Conservation (phyloP, 2,888 invertebrate genomes). For the Heliconius erato region DNA sequence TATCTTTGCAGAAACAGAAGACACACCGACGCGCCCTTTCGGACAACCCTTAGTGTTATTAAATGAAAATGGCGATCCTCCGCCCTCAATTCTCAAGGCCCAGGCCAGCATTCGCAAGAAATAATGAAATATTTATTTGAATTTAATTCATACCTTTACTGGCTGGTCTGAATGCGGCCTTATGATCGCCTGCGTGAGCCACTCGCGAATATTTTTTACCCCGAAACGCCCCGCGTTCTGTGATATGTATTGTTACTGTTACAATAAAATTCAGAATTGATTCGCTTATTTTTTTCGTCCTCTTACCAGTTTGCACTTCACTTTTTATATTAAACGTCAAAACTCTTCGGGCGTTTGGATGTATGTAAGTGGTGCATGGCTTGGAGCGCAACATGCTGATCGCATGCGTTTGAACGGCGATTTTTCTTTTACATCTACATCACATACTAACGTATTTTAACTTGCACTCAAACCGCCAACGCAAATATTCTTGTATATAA, state of each 20-base stretch:
- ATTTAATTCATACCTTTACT: conserved; percentile 55
- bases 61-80: conserved; percentile 84
- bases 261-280: conserved; percentile 81
- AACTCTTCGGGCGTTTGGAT: conserved; percentile 69
- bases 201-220: conserved; percentile 74
- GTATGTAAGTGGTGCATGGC: conserved; percentile 82
- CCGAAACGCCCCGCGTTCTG: conserved; percentile 86
- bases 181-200: conserved; percentile 67
- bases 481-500: conserved; percentile 54
- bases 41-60: conserved; percentile 92
- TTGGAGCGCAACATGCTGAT: conserved; percentile 73
- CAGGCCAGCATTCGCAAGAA: conserved; percentile 84
- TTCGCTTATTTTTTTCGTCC: conserved; percentile 71
- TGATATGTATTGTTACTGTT: conserved; percentile 86
- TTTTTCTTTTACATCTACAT: conserved; percentile 57
- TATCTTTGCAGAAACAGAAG: conserved; percentile 84
- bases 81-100: conserved; percentile 83
- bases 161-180: conserved; percentile 72
- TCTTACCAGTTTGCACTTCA: conserved; percentile 66
- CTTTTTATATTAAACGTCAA: conserved; percentile 65
- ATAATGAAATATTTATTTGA: conserved; percentile 65
- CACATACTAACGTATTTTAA: conserved; percentile 55
- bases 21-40: conserved; percentile 89
- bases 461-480: conserved; percentile 67
- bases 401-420: conserved; percentile 78